phyloP scores from a whole-genome alignment of 2,113 vertebrate genomes.

The Coracopsis vasa region DNA sequence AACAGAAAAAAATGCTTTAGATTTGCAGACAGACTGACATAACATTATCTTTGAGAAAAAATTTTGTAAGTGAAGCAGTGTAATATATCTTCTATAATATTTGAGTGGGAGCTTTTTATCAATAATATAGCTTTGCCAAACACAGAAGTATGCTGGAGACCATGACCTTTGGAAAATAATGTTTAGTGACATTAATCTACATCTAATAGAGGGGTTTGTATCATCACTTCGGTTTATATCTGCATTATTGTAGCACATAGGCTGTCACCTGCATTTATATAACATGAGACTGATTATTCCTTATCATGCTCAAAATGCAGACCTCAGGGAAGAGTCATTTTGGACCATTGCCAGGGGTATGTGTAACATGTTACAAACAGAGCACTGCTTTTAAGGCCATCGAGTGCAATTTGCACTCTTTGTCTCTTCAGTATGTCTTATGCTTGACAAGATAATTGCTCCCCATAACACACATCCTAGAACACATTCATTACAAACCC shows the following conservation, averaged over 20 bases:
- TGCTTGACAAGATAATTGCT: slow-evolving; percentile 49
- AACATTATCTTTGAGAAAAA: not conserved
- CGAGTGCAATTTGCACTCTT: slow-evolving; percentile 49
- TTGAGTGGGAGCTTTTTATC: slow-evolving; percentile 56
- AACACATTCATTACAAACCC: slow-evolving; percentile 45
- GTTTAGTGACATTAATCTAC: slow-evolving; percentile 40
- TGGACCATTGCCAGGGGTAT: slow-evolving; percentile 34
- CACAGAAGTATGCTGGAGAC: slow-evolving; percentile 7
- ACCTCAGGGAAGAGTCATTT: slow-evolving; percentile 42
- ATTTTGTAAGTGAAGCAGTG: not conserved
- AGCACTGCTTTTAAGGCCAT: slow-evolving; percentile 57
- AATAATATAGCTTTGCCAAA: slow-evolving; percentile 43
- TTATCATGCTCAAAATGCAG: slow-evolving; percentile 48
- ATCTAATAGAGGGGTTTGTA: slow-evolving; percentile 33
- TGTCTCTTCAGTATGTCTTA: slow-evolving; percentile 40
- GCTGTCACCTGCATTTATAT: slow-evolving; percentile 63
- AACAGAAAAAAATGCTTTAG: not conserved
- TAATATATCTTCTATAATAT: not conserved
- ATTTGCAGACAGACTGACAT: not conserved
- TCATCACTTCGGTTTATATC: slow-evolving; percentile 43
- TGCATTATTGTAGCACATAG: slow-evolving; percentile 38
- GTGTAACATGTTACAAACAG: not conserved
- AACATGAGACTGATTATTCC: slow-evolving; percentile 58
- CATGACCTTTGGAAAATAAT: slow-evolving; percentile 43
- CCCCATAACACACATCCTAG: slow-evolving; percentile 12